Conservation (phyloP, 2,888 invertebrate species). For the Falcaria lacertinaria region DNA sequence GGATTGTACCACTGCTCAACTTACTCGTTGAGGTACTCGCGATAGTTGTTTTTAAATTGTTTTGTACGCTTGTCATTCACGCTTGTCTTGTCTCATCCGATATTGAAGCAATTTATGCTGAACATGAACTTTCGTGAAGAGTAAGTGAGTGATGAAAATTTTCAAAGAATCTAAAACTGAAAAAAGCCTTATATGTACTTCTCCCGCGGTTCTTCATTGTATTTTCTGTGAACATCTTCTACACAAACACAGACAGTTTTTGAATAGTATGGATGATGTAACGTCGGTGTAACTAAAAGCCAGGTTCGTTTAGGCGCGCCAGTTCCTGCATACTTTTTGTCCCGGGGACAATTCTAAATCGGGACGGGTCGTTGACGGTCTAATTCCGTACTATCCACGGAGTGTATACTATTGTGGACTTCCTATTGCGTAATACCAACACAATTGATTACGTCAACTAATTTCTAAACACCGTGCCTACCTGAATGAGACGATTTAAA, state of each 20-base stretch:
- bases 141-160: too few relatives aligned
- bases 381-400: conserved; percentile 52
- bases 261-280: background rate
- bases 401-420: conserved; percentile 39
- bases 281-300: conserved; percentile 32
- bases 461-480: background rate
- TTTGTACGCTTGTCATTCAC: too few relatives aligned
- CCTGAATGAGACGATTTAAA: conserved; percentile 1
- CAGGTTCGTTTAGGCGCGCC: conserved; percentile 47
- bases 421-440: conserved; percentile 62
- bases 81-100: too few relatives aligned
- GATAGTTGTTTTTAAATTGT: too few relatives aligned
- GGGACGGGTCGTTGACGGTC: conserved; percentile 56
- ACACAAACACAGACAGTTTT: too few relatives aligned
- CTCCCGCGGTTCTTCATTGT: too few relatives aligned
- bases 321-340: conserved; percentile 66
- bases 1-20: too few relatives aligned
- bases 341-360: conserved; percentile 68
- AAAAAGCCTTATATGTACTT: too few relatives aligned
- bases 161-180: too few relatives aligned
- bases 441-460: conserved; percentile 37
- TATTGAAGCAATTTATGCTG: too few relatives aligned
- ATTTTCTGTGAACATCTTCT: background rate
- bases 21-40: too few relatives aligned
- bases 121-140: too few relatives aligned